phyloP scores from a whole-genome alignment of 23 tunicate genomes.

The Aplidium turbinatum region DNA sequence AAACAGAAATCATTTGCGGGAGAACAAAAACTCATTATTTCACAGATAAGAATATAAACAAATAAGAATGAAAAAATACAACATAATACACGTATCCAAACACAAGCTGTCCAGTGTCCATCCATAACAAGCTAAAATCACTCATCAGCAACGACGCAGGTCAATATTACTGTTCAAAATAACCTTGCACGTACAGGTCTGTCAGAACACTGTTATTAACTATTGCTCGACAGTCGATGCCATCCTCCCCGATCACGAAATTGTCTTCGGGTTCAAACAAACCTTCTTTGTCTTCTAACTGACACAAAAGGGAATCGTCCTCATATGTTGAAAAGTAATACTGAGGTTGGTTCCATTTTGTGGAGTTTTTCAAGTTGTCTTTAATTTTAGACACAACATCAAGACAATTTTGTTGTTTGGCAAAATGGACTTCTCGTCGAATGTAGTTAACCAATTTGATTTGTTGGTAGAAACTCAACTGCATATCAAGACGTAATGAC shows the following conservation, averaged over 20 bases:
- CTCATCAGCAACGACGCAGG: no score
- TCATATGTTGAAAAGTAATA: slow-evolving; percentile 96
- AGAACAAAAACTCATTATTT: no score
- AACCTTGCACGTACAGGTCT: slow-evolving; percentile 73
- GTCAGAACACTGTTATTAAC: slow-evolving; percentile 74
- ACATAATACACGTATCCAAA: no score
- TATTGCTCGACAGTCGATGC: slow-evolving; percentile 70
- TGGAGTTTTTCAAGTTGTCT: slow-evolving; percentile 33
- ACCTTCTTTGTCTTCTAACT: slow-evolving; percentile 81
- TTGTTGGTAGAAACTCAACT: slow-evolving; percentile 90
- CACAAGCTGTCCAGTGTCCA: no score
- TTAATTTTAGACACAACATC: slow-evolving; percentile 27
- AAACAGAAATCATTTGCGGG: no score
- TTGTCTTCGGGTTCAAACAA: slow-evolving; percentile 89
- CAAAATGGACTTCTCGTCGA: slow-evolving; percentile 50
- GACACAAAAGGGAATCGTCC: slow-evolving; percentile 80
- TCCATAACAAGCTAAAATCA: no score
- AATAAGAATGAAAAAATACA: no score
- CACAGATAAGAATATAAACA: no score
- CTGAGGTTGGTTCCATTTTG: slow-evolving; percentile 97
- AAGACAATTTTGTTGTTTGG: neutral
- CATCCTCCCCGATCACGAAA: slow-evolving; percentile 88
- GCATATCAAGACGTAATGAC: slow-evolving; percentile 58
- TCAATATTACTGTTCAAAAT: slow-evolving; percentile 47
- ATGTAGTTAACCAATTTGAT: slow-evolving; percentile 89